phyloP scores from a whole-genome alignment of 2,113 vertebrate species.

The Clarias magur region DNA sequence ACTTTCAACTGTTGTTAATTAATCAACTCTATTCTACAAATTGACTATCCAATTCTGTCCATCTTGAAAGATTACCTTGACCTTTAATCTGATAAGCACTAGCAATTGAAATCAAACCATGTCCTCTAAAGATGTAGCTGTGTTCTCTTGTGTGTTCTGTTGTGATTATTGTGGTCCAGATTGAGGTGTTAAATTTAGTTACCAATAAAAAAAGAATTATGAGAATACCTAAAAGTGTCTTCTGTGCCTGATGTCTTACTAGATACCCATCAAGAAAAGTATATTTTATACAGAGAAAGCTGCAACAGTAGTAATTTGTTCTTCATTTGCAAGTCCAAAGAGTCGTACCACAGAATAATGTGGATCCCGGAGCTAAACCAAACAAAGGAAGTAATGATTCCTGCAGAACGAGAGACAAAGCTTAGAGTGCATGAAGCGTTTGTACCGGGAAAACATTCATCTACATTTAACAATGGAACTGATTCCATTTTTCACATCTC shows the following conservation, averaged over 20 bases:
- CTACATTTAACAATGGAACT: not conserved
- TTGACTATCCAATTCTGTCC: no score
- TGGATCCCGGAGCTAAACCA: constrained; percentile 12
- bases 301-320: constrained; percentile 23
- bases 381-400: not conserved
- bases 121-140: no score
- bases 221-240: not conserved
- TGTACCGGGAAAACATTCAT: not conserved
- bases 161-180: no score
- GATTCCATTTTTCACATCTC: constrained; percentile 10
- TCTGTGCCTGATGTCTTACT: constrained; percentile 1
- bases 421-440: not conserved
- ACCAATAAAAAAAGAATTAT: no score
- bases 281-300: not conserved
- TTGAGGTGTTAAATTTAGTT: no score
- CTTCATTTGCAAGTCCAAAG: constrained; percentile 2
- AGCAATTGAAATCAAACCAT: no score
- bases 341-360: accelerated
- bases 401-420: not conserved
- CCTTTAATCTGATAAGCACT: no score
- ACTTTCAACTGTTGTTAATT: no score
- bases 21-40: no score
- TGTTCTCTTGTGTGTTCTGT: no score
- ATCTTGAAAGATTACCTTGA: no score
- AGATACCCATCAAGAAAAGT: not conserved